Base-by-base conservation (phyloP, 2,888 invertebrate genomes). In the Tuta absoluta region DNA sequence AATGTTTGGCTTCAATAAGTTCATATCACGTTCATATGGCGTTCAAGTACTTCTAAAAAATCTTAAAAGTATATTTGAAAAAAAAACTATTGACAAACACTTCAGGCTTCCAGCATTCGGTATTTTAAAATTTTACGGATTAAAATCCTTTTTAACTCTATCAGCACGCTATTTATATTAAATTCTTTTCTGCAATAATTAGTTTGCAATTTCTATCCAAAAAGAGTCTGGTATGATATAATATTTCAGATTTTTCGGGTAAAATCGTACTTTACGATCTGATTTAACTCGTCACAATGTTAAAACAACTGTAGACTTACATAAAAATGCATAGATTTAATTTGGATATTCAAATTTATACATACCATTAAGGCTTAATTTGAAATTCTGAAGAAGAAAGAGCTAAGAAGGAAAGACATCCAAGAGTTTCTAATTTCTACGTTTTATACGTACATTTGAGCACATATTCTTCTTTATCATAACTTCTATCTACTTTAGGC, bases 361-460 rank as follows among this genome's bases (percentile, higher is more conserved):
- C 68, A 78, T 77, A 85, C 78, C 88, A 77, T 77, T 71, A 81
- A 87, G 89, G 89, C 90, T 85, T 72, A 76, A 76, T 73, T 72
- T 74, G 73, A 73, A 51, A 64, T 63, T 68, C 59, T 73, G 72
- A 75, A 75, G 49, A 49, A 72, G 71, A 73, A 81, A 79, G 67
- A 67, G 68, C 74, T 79, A 72, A 75, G 76, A 78, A 78, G 76
- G 68, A 75, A 77, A 74, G 75, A 81, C 74, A 72, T 74, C 73
- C 70, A 76, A 77, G 70, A 73, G 75, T 69, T 73, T 76, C 75
- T 79, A 80, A 76, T 14, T 79, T 75, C 81, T 87, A 82, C 48
- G 37, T 61, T 49, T 45, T 49, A 61, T 61, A 61, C 60, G 60
- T 87, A 87, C 81, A 87, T 87, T 89, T 89, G 88, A 89, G 89